phyloP scores from a whole-genome alignment of 2,888 invertebrate species.

The Erannis defoliaria region DNA sequence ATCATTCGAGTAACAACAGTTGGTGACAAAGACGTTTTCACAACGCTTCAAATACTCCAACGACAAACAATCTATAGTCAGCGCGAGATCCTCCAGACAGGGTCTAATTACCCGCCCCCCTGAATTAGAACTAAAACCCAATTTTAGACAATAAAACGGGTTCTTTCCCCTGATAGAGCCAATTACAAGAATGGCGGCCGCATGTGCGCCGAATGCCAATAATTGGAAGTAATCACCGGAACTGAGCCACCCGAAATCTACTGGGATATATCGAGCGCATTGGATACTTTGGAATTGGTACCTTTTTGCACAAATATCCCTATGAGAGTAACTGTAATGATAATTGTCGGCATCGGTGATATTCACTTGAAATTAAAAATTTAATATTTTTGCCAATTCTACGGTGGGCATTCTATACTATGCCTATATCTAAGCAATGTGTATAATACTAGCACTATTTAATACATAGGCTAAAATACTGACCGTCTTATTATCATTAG shows the following conservation, averaged over 20 bases:
- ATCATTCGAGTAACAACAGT: too few relatives aligned
- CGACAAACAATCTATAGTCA: too few relatives aligned
- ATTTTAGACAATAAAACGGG: constrained; percentile 32
- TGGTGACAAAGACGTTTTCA: too few relatives aligned
- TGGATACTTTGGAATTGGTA: constrained; percentile 9
- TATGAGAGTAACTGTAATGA: not conserved
- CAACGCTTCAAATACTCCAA: too few relatives aligned
- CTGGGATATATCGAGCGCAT: constrained; percentile 28
- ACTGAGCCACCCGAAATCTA: constrained; percentile 37
- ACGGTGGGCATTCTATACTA: too few relatives aligned
- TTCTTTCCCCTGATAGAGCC: constrained; percentile 61
- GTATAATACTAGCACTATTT: too few relatives aligned
- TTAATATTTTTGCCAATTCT: too few relatives aligned
- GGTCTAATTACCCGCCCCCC: constrained; percentile 18
- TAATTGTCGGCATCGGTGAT: not conserved
- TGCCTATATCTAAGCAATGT: too few relatives aligned
- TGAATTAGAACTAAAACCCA: constrained; percentile 22
- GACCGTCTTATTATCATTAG: too few relatives aligned
- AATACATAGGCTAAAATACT: too few relatives aligned
- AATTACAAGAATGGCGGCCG: constrained; percentile 67
- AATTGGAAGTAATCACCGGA: constrained; percentile 70
- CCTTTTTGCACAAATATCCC: not conserved
- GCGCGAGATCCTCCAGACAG: constrained; percentile 10
- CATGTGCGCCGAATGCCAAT: constrained; percentile 72
- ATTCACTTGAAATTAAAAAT: not conserved